These are phyloP conservation scores for Drosophila guanche DNA, from an alignment of 1,140 invertebrate genomes.

Conservation along the genomic window DNA sequence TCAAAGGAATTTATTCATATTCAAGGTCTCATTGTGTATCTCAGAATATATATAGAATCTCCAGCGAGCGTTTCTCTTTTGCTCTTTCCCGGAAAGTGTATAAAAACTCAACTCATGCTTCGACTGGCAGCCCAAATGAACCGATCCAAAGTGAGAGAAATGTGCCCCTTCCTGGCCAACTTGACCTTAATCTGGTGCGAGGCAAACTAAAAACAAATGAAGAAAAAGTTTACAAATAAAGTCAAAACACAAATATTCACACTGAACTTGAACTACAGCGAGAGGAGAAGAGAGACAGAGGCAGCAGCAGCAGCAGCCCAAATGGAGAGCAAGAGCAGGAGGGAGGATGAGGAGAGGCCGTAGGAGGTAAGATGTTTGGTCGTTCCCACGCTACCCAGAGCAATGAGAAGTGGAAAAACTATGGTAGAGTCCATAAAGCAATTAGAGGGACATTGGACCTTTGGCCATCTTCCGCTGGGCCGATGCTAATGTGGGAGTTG, in stretches of 20 bases:
- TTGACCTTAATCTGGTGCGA: constrained; percentile 75
- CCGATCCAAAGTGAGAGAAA: constrained; percentile 22
- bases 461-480: constrained; percentile 41
- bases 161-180: constrained; percentile 21
- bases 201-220: constrained; percentile 52
- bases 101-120: constrained; percentile 39
- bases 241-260: constrained; percentile 49
- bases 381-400: constrained; percentile 60
- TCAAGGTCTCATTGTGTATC: no score
- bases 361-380: constrained; percentile 40
- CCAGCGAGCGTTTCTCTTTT: constrained; percentile 3
- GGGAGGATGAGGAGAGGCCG: constrained; percentile 1
- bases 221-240: constrained; percentile 69
- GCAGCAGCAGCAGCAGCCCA: not conserved
- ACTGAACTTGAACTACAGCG: constrained; percentile 69
- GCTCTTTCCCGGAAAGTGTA: constrained; percentile 25
- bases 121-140: constrained; percentile 19
- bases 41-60: not conserved
- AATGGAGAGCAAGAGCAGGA: not conserved
- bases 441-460: constrained; percentile 67
- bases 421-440: constrained; percentile 61
- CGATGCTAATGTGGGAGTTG: constrained; percentile 74
- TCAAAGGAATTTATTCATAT: no score
- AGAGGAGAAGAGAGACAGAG: not conserved
- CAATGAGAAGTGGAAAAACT: constrained; percentile 9